Conservation (phyloP, 2,797 vertebrate species). For the Pteropus rufus region DNA sequence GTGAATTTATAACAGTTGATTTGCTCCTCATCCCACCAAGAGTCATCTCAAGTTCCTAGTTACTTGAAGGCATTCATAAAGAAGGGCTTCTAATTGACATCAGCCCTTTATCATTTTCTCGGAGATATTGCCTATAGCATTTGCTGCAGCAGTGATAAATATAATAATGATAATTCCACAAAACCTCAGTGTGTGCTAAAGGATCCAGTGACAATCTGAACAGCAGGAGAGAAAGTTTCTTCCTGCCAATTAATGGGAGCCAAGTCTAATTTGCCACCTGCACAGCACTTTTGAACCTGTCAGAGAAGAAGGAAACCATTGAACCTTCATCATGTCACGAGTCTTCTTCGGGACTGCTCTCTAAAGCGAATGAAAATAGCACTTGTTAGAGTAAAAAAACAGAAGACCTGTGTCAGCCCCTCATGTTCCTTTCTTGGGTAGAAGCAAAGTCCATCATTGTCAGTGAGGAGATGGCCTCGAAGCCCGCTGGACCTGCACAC, state of each 20-base stretch:
- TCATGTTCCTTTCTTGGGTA: background rate
- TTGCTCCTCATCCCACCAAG: background rate
- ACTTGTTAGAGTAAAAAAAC: constrained; percentile 63
- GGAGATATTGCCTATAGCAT: constrained; percentile 3
- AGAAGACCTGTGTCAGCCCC: constrained; percentile 16
- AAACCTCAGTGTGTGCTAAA: constrained; percentile 69
- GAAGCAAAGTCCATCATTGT: background rate
- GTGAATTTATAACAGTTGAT: constrained; percentile 13
- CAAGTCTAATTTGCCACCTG: constrained; percentile 81
- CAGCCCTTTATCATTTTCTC: constrained; percentile 60
- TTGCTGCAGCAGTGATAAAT: constrained; percentile 39
- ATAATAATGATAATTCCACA: constrained; percentile 52
- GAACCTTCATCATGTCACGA: constrained; percentile 59
- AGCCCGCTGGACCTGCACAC: background rate
- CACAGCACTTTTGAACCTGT: constrained; percentile 77
- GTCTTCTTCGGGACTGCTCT: constrained; percentile 16
- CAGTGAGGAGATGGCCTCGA: background rate
- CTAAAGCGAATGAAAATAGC: constrained; percentile 63
- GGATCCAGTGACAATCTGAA: constrained; percentile 77
- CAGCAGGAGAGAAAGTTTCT: constrained; percentile 77
- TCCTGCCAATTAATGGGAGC: constrained; percentile 80
- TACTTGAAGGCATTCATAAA: constrained; percentile 33
- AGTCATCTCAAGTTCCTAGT: constrained; percentile 44
- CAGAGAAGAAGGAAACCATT: background rate
- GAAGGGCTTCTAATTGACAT: background rate